Percentiles rank a stretch among this genome's conserved stretches.
Evolutionary conservation across 2,888 invertebrate genomes (phyloP).

Genomic region (Melieria picta): DNA sequence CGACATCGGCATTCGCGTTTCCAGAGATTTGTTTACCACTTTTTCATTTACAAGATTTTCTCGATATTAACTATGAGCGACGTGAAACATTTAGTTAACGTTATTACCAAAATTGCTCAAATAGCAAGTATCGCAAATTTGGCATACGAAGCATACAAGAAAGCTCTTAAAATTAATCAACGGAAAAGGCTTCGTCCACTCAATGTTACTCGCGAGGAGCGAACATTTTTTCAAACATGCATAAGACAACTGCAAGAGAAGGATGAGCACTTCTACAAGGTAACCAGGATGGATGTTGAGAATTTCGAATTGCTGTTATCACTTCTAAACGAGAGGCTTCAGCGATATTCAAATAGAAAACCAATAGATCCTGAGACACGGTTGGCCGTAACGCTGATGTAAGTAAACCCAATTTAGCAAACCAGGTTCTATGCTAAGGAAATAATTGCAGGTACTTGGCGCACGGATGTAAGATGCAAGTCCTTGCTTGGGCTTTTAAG

Average conservation of each 20-base stretch:
- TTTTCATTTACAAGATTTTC: too few species aligned
- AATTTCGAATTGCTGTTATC: constrained; percentile 27
- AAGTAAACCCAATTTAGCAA: constrained; percentile 1
- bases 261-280: constrained; percentile 35
- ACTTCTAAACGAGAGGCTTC: constrained; percentile 16
- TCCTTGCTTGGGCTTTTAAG: constrained; percentile 23
- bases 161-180: constrained; percentile 4
- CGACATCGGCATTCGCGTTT: too few species aligned
- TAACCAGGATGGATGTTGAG: constrained; percentile 21
- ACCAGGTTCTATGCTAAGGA: not conserved
- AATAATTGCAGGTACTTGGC: constrained; percentile 19
- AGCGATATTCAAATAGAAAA: constrained; percentile 22
- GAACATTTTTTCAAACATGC: constrained; percentile 30
- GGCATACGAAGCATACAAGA: constrained; percentile 9
- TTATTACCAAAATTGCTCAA: constrained; percentile 3
- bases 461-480: constrained; percentile 20
- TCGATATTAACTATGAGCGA: too few species aligned
- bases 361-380: constrained; percentile 25
- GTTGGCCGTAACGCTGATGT: constrained; percentile 24
- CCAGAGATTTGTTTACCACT: too few species aligned
- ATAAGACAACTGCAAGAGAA: constrained; percentile 16
- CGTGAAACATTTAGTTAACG: not conserved
- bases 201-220: constrained; percentile 27
- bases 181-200: constrained; percentile 33
- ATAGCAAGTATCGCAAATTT: not conserved